Evolutionary conservation across 1,140 invertebrate species (phyloP), one percentile per base, ranked within the genome.

Genomic region (Diuraphis noxia): DNA sequence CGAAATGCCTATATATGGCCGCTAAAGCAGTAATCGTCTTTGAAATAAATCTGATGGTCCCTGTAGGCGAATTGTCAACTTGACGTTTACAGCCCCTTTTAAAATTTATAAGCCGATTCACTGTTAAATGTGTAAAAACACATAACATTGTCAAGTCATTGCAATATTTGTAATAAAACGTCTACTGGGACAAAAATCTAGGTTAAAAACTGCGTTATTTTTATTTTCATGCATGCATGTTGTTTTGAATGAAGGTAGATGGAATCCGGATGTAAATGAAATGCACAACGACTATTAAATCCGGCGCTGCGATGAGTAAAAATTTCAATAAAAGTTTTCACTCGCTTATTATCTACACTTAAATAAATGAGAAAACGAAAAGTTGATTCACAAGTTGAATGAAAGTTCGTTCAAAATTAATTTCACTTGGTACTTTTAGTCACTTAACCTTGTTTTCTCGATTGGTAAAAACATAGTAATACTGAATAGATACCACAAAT

Each of bases 31-130:
- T 88, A 56, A 38, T 63, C 49, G 52, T 43, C 86, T 56, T 88
- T 3, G 77, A 85, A 92, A 92, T 87, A 92, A 91, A 91, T 91
- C 81, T 82, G 81, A 91, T 40, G 46, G 84, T 63, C 56, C 77
- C 81, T 36, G 43, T 56, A 84, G 77, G 79, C 77, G 77, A 86
- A 85, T 49, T 63, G 91, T 43, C 36, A 86, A 85, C 79, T 41
- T 92, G 81, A 85, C 81, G 38, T 92, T 92, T 63, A 85, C 84
- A 41, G 72, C 49, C 46, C 40, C 56, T 41, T 88, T 92, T 88
- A 46, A 38, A 92, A 82, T 87, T 84, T 92, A 84, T 87, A 92
- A 49, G 40, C 91, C 79, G 84, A 34, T 72, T 41, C 36, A 13
- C 25, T 84, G 79, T 87, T 86, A 52, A 72, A 43, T 36, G 38